Evolutionary conservation across 2,113 vertebrate genomes (phyloP).

Genomic region (Ibidorhyncha struthersii): DNA sequence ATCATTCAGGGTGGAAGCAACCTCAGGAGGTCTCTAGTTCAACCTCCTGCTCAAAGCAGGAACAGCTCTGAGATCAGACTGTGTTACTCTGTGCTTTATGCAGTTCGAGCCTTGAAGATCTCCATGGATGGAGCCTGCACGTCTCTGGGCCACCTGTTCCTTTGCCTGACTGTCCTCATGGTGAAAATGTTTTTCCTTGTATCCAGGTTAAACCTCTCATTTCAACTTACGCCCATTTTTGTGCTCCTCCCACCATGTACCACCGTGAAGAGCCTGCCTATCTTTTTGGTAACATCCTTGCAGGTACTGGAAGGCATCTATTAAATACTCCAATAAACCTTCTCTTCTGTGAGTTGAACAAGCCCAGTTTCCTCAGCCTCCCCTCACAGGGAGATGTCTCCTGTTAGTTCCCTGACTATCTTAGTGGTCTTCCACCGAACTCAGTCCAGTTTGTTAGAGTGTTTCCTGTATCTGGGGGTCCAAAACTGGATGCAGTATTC

Average conservation of each 20-base stretch:
- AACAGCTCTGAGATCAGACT: not conserved
- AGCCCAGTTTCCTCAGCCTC: not conserved
- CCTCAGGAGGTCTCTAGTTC: not conserved
- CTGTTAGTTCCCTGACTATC: not conserved
- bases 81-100: not conserved
- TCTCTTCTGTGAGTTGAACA: not conserved
- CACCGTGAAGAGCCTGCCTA: not conserved
- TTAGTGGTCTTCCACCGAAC: not conserved
- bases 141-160: not conserved
- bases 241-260: not conserved
- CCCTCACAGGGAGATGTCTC: not conserved
- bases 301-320: not conserved
- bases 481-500: not conserved
- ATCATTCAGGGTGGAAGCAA: not conserved
- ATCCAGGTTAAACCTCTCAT: not conserved
- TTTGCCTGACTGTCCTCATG: not conserved
- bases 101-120: not conserved
- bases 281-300: not conserved
- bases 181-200: not conserved
- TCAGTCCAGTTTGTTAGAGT: not conserved
- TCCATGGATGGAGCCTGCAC: not conserved
- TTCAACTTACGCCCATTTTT: fast-evolving
- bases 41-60: not conserved
- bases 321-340: not conserved
- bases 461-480: not conserved